Evolutionary conservation across 2,797 vertebrate genomes (phyloP), one percentile per base, ranked within the genome.

Genomic region (Coranthus polyacanthus): DNA sequence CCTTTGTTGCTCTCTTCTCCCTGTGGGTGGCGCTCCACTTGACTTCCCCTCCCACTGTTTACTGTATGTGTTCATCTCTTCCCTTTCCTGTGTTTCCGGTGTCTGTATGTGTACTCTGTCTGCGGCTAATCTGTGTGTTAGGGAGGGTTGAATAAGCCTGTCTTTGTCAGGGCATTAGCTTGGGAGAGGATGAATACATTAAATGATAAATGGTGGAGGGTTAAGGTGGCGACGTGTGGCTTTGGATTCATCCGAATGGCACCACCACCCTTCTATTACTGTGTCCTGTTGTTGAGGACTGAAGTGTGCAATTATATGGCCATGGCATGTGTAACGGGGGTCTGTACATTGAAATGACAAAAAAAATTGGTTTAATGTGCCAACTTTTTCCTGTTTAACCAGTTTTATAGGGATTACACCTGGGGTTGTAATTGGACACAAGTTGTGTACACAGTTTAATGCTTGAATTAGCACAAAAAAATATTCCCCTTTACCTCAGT

Each of bases 121-220:
- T 82, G 47, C 46, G 72, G 76, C 66, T 88, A 86, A 90, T 89
- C 87, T 82, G 57, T 79, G 82, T 85, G 79, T 88, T 78, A 80
- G 79, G 81, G 75, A 82, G 79, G 81, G 74, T 63, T 79, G 78
- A 89, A 85, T 88, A 84, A 87, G 78, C 78, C 73, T 32, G 68
- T 80, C 83, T 85, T 84, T 87, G 84, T 85, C 67, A 81, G 55
- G 67, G 87, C 81, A 83, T 84, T 85, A 84, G 49, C 58, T 74
- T 80, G 71, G 68, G 49, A 70, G 81, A 65, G 70, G 79, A 84
- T 81, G 84, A 88, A 89, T 87, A 71, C 62, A 84, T 85, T 82
- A 83, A 81, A 81, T 74, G 77, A 78, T 83, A 85, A 83, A 72
- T 68, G 68, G 34, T 46, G 54, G 47, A 16, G 21, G 10, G 51